A percentile compares a stretch with the other conserved stretches of the same genome.
These are phyloP conservation scores for Aphaenogaster rudis DNA, from an alignment of 1,140 invertebrate genomes.

Conservation along the genomic window DNA sequence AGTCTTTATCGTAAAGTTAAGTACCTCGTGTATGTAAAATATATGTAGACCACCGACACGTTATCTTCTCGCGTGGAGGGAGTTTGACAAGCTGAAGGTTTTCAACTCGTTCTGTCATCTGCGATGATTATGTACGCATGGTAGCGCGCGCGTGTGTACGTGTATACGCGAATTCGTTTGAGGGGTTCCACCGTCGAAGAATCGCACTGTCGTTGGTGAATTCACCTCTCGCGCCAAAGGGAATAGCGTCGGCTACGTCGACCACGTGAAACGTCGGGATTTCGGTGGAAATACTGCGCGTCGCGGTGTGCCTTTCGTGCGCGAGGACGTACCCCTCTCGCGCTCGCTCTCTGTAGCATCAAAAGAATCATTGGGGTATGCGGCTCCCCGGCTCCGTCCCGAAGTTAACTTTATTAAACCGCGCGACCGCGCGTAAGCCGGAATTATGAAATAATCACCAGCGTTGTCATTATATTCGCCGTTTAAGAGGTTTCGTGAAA, in stretches of 20 bases:
- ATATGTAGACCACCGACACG: neutral
- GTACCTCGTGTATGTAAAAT: neutral
- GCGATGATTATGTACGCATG: constrained; percentile 45
- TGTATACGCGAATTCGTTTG: constrained; percentile 24
- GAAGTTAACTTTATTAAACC: constrained; percentile 74
- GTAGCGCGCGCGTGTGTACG: neutral
- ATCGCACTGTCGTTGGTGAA: constrained; percentile 36
- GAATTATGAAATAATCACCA: constrained; percentile 73
- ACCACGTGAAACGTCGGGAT: constrained; percentile 6
- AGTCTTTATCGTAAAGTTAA: constrained; percentile 16
- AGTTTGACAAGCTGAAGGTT: constrained; percentile 44
- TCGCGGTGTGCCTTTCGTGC: constrained; percentile 32
- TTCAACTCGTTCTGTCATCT: constrained; percentile 32
- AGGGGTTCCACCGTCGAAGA: constrained; percentile 18
- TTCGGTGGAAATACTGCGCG: constrained; percentile 29
- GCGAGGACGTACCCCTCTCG: constrained; percentile 7
- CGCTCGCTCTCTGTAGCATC: constrained; percentile 25
- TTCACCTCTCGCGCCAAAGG: constrained; percentile 39
- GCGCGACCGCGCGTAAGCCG: constrained; percentile 55
- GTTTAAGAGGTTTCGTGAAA: constrained; percentile 31
- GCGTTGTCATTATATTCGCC: constrained; percentile 37
- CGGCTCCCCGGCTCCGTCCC: constrained; percentile 34
- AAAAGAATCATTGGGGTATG: constrained; percentile 68
- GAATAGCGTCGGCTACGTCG: constrained; percentile 3
- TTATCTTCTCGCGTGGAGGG: constrained; percentile 13